Conservation (phyloP, 2,113 vertebrate species). For the Edolisoma coerulescens region DNA sequence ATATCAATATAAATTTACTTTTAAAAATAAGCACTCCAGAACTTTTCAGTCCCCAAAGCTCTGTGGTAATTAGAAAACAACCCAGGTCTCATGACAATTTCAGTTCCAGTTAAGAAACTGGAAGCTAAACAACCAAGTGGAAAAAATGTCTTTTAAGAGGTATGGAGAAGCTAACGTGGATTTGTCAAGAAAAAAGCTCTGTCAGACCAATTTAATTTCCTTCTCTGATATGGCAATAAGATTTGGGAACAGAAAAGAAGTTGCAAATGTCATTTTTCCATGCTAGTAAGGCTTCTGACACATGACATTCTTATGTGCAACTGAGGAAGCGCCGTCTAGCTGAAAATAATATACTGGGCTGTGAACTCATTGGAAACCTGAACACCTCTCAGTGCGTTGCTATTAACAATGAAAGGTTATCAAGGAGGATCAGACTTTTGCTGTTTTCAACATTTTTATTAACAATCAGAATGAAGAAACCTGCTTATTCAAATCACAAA, state of each 20-base stretch:
- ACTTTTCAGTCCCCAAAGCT: not conserved
- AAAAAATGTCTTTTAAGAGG: not conserved
- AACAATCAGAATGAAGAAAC: not conserved
- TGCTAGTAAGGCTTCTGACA: not conserved
- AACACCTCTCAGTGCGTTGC: not conserved
- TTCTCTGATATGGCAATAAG: not conserved
- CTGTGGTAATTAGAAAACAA: not conserved
- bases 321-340: rapidly evolving
- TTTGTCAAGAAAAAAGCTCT: not conserved
- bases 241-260: not conserved
- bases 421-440: not conserved
- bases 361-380: not conserved
- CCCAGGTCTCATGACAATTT: not conserved
- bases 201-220: not conserved
- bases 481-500: not conserved
- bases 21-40: not conserved
- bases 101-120: not conserved
- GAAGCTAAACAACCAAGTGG: not conserved
- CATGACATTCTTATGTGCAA: not conserved
- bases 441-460: not conserved
- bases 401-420: not conserved
- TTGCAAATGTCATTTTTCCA: not conserved
- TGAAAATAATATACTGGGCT: not conserved
- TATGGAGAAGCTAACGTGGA: not conserved
- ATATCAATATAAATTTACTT: not conserved